A percentile compares a stretch with the other conserved stretches of the same genome.
These are phyloP conservation scores for Drosophila kikkawai DNA, from an alignment of 1,140 invertebrate genomes.

Conservation along the genomic window DNA sequence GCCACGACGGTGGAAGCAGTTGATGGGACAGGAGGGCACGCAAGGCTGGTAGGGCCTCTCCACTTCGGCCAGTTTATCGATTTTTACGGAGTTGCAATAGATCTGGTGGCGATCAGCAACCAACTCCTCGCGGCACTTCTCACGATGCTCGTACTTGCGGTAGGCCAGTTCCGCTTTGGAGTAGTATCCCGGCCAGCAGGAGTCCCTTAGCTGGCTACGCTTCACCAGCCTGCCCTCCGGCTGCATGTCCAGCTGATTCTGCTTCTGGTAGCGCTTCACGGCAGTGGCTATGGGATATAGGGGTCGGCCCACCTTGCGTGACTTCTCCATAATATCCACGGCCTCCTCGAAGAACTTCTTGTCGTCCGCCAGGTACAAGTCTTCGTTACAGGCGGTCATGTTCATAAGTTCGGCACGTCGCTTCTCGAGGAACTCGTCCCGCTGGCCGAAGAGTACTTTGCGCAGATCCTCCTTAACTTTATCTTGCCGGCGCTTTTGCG, in stretches of 20 bases:
- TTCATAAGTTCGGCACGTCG: conserved; percentile 48
- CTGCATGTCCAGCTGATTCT: conserved; percentile 54
- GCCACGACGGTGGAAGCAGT: conserved; percentile 29
- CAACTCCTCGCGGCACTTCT: conserved; percentile 46
- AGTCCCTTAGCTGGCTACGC: conserved; percentile 43
- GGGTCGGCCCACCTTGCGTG: conserved; percentile 48
- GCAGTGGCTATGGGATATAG: conserved; percentile 53
- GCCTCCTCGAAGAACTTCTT: conserved; percentile 57
- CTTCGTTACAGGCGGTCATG: conserved; percentile 46
- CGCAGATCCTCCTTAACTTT: conserved; percentile 24
- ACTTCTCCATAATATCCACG: conserved; percentile 39
- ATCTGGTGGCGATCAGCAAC: conserved; percentile 45
- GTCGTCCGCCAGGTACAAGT: conserved; percentile 58
- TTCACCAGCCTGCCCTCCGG: conserved; percentile 35
- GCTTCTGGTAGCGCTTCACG: conserved; percentile 35
- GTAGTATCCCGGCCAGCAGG: conserved; percentile 62
- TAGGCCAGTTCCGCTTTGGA: conserved; percentile 64
- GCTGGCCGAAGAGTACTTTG: conserved; percentile 27
- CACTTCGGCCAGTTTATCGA: conserved; percentile 55
- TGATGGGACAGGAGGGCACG: conserved; percentile 35
- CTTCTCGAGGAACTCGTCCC: conserved; percentile 45
- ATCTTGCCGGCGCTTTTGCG: conserved; percentile 7
- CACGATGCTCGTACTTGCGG: conserved; percentile 62
- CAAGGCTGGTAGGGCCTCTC: conserved; percentile 48
- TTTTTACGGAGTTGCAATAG: conserved; percentile 54